Evolutionary conservation across 2,888 invertebrate species (phyloP), one percentile per base, ranked within the genome.

Genomic region (Cepaea hortensis): DNA sequence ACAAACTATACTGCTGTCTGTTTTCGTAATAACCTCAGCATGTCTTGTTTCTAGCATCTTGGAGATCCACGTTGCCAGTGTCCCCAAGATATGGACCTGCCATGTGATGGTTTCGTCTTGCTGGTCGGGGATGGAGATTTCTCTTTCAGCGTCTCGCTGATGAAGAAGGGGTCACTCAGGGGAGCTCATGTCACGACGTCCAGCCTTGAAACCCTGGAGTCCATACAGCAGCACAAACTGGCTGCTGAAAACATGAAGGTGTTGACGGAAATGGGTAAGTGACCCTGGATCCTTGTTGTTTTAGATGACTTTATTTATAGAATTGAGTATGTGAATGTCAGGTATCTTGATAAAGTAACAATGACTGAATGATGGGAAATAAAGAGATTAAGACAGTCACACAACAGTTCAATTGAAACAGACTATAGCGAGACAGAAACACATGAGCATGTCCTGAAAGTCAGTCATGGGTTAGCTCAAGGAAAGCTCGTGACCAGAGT

Each of bases 91-190:
- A 91, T 91, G 91, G 87, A 90, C 46, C 50, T 75, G 9, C 75
- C 88, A 48, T 83, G 88, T 23, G 62, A 87, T 61, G 92, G 92
- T 13, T 73, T 84, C 3, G 86, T 91, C 20, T 92, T 96, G 68
- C 92, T 96, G 18, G 93, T 96, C 50, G 96, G 96, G 7, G 96
- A 96, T 91, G 96, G 96, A 3, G 95, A 96, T 92, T 96, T 96
- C 92, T 95, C 96, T 3, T 95, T 96, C 90, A 92, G 95, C 23
- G 93, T 94, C 23, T 93, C 94, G 35, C 92, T 95, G 80, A 89
- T 93, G 55, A 91, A 92, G 15, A 72, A 72, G n/a, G 46, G 68
- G 15, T 68, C 81, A 3, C 81, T 89, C 87, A 90, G 91, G 84
- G 90, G 93, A 11, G 90, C 91, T 68, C 90, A 94, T 70, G 89